Conservation (phyloP, 2,113 vertebrate species). For the Onychostoma macrolepis region DNA sequence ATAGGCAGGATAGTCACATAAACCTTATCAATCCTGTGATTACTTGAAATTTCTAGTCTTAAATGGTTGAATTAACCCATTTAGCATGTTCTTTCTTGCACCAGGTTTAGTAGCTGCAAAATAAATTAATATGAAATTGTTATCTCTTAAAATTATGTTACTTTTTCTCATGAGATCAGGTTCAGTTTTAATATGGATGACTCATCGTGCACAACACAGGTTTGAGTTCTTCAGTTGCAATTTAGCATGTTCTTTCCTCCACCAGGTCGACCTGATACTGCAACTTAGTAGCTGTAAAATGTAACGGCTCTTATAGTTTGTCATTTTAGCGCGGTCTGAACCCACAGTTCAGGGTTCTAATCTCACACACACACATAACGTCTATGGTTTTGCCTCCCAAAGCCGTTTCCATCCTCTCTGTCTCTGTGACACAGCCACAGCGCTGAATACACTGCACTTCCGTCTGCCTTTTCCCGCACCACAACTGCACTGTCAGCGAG, state of each 20-base stretch:
- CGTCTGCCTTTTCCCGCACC: conserved; percentile 13
- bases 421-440: conserved; percentile 28
- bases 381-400: background rate
- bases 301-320: background rate
- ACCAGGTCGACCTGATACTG: background rate
- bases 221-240: background rate
- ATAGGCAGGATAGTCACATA: background rate
- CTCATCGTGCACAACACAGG: background rate
- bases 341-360: conserved; percentile 25
- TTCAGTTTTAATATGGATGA: background rate
- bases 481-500: conserved; percentile 54
- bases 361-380: conserved; percentile 7
- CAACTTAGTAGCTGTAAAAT: conserved; percentile 2
- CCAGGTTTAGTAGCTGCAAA: background rate
- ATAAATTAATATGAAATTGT: background rate
- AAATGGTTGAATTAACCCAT: background rate
- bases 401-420: conserved; percentile 14
- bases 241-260: background rate
- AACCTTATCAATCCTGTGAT: background rate
- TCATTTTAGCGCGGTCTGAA: conserved; percentile 36
- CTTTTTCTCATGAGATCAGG: background rate
- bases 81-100: background rate
- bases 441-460: conserved; percentile 32
- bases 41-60: background rate
- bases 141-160: background rate